Evolutionary conservation across 2,113 vertebrate genomes (phyloP).

Genomic region (Steatornis caripensis): DNA sequence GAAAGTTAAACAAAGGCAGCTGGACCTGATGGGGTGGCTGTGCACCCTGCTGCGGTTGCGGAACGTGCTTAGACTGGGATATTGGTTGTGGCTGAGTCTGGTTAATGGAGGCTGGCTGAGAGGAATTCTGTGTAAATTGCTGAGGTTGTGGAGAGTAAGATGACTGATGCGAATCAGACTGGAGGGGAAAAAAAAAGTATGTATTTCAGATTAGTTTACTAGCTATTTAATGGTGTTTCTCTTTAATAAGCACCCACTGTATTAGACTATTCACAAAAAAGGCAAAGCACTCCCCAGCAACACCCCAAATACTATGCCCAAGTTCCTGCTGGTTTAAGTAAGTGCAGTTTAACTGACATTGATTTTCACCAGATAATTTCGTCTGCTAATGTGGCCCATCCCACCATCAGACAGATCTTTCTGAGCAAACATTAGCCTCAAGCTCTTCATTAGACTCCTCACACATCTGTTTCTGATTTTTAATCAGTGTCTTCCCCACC

Average conservation of each 20-base stretch:
- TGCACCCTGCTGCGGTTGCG: constrained; percentile 71
- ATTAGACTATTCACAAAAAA: neutral
- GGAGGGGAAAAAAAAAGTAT: constrained; percentile 46
- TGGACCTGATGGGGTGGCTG: constrained; percentile 85
- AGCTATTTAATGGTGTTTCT: neutral
- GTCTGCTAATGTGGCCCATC: neutral
- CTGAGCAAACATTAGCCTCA: neutral
- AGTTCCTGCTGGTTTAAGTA: neutral
- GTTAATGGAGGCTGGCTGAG: constrained; percentile 76
- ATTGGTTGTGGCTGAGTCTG: constrained; percentile 80
- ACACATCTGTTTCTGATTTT: neutral
- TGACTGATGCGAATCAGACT: constrained; percentile 93
- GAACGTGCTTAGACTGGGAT: constrained; percentile 80
- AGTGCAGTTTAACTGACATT: neutral
- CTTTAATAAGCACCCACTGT: neutral
- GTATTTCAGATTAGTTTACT: constrained; percentile 62
- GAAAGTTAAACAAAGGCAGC: constrained; percentile 87
- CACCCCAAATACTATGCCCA: neutral
- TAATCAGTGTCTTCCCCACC: neutral
- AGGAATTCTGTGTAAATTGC: constrained; percentile 80
- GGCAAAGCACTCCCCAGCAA: neutral
- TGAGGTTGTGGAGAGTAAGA: constrained; percentile 90
- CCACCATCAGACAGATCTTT: neutral
- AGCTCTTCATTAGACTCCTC: neutral
- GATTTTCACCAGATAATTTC: neutral